Base-by-base conservation (phyloP, 2,797 vertebrate species). In the Enteromius argenteus region DNA sequence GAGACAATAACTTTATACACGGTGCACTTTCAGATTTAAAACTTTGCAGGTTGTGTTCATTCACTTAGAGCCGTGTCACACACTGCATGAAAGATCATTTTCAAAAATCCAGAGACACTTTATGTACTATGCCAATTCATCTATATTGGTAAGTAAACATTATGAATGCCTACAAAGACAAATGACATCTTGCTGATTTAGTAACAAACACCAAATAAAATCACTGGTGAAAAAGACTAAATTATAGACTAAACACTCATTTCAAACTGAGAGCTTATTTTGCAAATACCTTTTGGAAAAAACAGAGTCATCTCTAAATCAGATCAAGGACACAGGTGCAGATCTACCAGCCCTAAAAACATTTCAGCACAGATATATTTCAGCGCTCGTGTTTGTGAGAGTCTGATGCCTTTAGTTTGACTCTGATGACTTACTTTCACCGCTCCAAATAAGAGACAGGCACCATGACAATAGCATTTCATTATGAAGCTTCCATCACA, bases 401-500 rank as follows among this genome's bases (percentile, higher is more conserved):
- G 30, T 46, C 49, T 27, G 27, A 17, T 39, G 35, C 4, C 37
- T 81, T 60, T 30, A 73, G 30, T 69, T 56, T 80, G 74, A 73
- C 79, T 86, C 62, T 77, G 53, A 27, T 46, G n/a, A 27, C 4
- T 23, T 56, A 39, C 35, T 46, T 79, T 75, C 67, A 68, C 42
- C 15, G 46, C 60, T 58, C 81, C 32, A 66, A 67, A 74, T 27
- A 32, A 44, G 30, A 80, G 5, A 58, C 39, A 58, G 32, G 0
- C n/a, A 35, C n/a, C 2, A 30, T 46, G 44, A 79, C 53, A 84
- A 84, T 37, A 30, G 1, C 11, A 84, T 78, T 84, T 83, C 27
- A 8, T 75, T 27, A 66, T 17, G 53, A 73, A n/a, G 27, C 10
- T 72, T 72, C 15, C 14, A 30, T 27, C 69, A 32, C 23, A 49